Conservation (phyloP, 1,140 invertebrate genomes). For the Zaprionus inermis region DNA sequence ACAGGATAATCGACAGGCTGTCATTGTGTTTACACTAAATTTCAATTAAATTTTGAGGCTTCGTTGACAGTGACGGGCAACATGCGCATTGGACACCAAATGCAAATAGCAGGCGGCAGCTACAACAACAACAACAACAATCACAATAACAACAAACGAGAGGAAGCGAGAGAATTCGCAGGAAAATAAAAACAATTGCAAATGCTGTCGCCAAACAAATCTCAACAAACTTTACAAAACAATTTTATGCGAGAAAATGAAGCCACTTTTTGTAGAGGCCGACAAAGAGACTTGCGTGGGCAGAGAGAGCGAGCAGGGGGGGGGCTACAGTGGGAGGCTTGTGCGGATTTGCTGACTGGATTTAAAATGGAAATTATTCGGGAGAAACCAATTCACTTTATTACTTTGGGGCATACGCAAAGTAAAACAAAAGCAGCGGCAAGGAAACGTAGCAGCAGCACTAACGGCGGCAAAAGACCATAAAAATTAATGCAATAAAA, state of each 20-base stretch:
- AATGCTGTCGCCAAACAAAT: conserved; percentile 76
- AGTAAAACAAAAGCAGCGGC: conserved; percentile 73
- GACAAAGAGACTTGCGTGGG: conserved; percentile 36
- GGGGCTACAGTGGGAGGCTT: conserved; percentile 4
- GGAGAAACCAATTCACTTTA: conserved; percentile 80
- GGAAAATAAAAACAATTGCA: conserved; percentile 62
- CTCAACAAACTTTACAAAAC: conserved; percentile 70
- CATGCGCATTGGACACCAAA: conserved; percentile 32
- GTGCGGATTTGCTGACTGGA: conserved; percentile 76
- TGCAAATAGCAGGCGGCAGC: conserved; percentile 33
- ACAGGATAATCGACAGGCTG: conserved; percentile 76
- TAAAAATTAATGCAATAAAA: conserved; percentile 83
- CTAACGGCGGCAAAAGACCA: conserved; percentile 60
- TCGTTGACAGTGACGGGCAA: conserved; percentile 66
- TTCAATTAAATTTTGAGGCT: conserved; percentile 79
- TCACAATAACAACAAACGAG: conserved; percentile 18
- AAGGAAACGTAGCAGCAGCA: conserved; percentile 33
- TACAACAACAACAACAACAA: conserved; percentile 13
- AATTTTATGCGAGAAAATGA: conserved; percentile 75
- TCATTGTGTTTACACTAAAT: conserved; percentile 82
- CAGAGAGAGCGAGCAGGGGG: not conserved
- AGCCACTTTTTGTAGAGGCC: conserved; percentile 66
- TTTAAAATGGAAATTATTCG: conserved; percentile 83
- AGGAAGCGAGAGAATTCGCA: not conserved
- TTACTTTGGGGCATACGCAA: conserved; percentile 82